phyloP scores from a whole-genome alignment of 2,113 vertebrate species.

The Calyptomena viridis region DNA sequence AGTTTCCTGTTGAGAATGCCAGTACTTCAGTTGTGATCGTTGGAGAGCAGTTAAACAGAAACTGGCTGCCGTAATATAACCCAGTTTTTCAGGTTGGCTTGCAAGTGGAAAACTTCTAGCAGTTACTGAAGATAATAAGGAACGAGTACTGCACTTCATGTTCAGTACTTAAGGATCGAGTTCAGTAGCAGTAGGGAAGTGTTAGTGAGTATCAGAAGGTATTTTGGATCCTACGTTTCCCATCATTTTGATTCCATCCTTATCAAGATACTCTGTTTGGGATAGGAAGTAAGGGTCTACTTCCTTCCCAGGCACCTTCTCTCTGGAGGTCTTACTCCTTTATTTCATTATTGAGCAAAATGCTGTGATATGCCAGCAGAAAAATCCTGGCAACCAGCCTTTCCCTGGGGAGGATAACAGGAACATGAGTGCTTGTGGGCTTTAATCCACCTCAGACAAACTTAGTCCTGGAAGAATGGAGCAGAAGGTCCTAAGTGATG shows the following conservation, averaged over 20 bases:
- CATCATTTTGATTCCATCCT: not conserved
- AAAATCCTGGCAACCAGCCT: not conserved
- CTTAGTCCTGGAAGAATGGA: not conserved
- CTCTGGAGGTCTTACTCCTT: not conserved
- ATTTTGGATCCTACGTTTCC: not conserved
- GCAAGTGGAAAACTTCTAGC: not conserved
- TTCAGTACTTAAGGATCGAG: not conserved
- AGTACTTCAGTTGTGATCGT: not conserved
- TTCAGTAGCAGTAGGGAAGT: not conserved
- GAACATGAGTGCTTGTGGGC: not conserved
- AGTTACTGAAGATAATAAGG: not conserved
- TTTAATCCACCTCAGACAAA: not conserved
- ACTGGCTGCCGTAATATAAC: not conserved
- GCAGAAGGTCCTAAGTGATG: not conserved
- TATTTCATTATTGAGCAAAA: not conserved
- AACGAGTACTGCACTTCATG: not conserved
- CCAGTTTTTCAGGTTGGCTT: not conserved
- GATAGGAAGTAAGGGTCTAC: not conserved
- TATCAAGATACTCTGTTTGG: not conserved
- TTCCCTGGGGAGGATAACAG: not conserved
- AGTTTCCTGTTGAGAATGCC: not conserved
- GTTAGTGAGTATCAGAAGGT: not conserved
- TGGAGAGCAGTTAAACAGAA: not conserved
- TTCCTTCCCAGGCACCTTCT: not conserved
- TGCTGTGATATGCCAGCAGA: rapidly evolving